Percentiles rank a stretch among this genome's conserved stretches.
Evolutionary conservation across 1,140 invertebrate species (phyloP).

Genomic region (Calliphora vicina): DNA sequence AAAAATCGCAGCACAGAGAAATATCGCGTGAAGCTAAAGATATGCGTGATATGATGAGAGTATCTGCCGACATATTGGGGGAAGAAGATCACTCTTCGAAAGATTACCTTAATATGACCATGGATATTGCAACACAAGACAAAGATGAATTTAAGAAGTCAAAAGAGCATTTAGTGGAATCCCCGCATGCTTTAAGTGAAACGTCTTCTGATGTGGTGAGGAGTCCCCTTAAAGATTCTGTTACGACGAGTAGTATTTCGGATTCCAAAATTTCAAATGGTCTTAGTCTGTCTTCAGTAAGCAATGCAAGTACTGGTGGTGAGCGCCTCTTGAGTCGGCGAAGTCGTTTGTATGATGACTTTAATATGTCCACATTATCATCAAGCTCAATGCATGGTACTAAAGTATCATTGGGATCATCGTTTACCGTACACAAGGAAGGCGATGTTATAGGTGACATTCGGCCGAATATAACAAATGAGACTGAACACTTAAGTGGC

Average conservation of each 20-base stretch:
- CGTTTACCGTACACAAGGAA: conserved; percentile 52
- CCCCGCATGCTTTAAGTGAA: background rate
- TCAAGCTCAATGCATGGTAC: conserved; percentile 42
- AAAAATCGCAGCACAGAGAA: conserved; percentile 22
- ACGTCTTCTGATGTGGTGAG: background rate
- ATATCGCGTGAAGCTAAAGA: conserved; percentile 34
- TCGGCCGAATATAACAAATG: conserved; percentile 2
- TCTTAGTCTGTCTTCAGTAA: conserved; percentile 19
- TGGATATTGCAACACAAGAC: background rate
- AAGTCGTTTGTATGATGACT: conserved; percentile 59
- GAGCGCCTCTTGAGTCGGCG: conserved; percentile 57
- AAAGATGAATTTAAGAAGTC: background rate
- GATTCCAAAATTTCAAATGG: conserved; percentile 26
- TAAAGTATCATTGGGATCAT: conserved; percentile 43
- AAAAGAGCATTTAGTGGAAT: conserved; percentile 2
- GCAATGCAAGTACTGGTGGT: conserved; percentile 37
- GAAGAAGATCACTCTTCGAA: conserved; percentile 28
- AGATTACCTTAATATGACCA: conserved; percentile 24
- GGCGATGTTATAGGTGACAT: conserved; percentile 37
- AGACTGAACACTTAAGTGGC: conserved; percentile 35
- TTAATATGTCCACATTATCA: conserved; percentile 54
- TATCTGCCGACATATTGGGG: conserved; percentile 36
- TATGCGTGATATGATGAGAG: conserved; percentile 21
- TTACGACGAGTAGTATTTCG: conserved; percentile 1
- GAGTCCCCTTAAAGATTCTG: conserved; percentile 17